Evolutionary conservation across 1,140 invertebrate species (phyloP).

Genomic region (Aphelinus certus): DNA sequence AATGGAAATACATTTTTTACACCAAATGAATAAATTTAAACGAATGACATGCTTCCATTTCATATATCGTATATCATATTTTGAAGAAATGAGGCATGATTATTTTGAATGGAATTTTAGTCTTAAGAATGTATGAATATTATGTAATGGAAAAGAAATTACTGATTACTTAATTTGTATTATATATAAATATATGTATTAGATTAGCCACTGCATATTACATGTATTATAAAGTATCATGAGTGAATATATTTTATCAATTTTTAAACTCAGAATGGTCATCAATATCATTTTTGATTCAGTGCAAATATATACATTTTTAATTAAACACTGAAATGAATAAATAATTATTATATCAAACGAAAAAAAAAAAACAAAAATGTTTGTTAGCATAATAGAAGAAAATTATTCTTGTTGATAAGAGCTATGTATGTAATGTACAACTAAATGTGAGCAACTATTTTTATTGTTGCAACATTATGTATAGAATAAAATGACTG

Average conservation of each 20-base stretch:
- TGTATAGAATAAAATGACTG: slow-evolving; percentile 39
- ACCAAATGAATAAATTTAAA: slow-evolving; percentile 32
- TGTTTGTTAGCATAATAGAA: slow-evolving; percentile 24
- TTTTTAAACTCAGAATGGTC: slow-evolving; percentile 26
- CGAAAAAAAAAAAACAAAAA: slow-evolving; percentile 11
- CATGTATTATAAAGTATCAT: slow-evolving; percentile 32
- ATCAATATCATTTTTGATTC: slow-evolving; percentile 26
- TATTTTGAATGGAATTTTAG: slow-evolving; percentile 31
- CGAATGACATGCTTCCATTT: slow-evolving; percentile 16
- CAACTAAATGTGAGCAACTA: slow-evolving; percentile 31
- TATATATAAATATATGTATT: slow-evolving; percentile 41
- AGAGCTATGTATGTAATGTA: slow-evolving; percentile 39
- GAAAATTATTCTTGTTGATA: slow-evolving; percentile 41
- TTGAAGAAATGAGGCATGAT: slow-evolving; percentile 21
- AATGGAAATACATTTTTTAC: slow-evolving; percentile 37
- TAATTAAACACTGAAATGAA: slow-evolving; percentile 12
- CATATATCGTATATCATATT: slow-evolving; percentile 8
- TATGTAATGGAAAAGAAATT: slow-evolving; percentile 31
- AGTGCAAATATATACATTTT: slow-evolving; percentile 25
- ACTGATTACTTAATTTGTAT: slow-evolving; percentile 41
- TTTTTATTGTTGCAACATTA: slow-evolving; percentile 36
- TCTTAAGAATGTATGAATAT: slow-evolving; percentile 24
- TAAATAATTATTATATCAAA: slow-evolving; percentile 7
- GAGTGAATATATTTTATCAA: slow-evolving; percentile 37
- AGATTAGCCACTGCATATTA: slow-evolving; percentile 36